These are phyloP conservation scores for Eonycteris spelaea DNA, from an alignment of 2,113 vertebrate genomes.

Conservation along the genomic window DNA sequence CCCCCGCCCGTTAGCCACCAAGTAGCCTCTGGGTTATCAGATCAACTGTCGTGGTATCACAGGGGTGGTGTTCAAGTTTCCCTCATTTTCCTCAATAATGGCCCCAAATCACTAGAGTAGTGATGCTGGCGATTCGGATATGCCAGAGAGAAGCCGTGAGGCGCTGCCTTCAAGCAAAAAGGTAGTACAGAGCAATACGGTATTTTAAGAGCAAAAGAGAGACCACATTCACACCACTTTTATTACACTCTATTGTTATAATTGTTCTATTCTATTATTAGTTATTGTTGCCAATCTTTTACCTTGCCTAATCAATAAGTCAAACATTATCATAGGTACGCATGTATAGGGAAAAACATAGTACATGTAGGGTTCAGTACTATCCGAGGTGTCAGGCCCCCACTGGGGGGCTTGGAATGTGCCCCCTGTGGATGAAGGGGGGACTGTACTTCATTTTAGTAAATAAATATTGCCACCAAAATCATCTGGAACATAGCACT, in stretches of 20 bases:
- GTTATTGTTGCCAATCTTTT: not conserved
- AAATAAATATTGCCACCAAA: not conserved
- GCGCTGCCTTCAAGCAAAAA: not conserved
- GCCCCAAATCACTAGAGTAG: not conserved
- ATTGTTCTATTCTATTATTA: not conserved
- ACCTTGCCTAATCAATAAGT: not conserved
- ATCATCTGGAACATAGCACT: not conserved
- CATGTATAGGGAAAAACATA: not conserved
- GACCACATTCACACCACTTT: not conserved
- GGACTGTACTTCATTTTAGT: not conserved
- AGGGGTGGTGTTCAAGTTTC: not conserved
- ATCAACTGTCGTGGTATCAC: rapidly evolving
- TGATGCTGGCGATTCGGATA: not conserved
- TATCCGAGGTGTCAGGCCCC: not conserved
- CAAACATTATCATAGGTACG: not conserved
- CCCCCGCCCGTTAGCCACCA: rapidly evolving
- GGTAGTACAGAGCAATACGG: not conserved
- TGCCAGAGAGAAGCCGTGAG: not conserved
- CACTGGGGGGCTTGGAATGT: not conserved
- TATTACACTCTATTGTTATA: not conserved
- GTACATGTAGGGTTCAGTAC: not conserved
- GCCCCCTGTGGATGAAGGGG: too few relatives aligned
- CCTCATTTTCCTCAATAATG: not conserved
- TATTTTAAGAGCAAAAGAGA: not conserved
- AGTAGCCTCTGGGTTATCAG: not conserved